Percentiles rank a stretch among this genome's conserved stretches.
phyloP scores from a whole-genome alignment of 2,888 invertebrate species.

The Shargacucullia verbasci region DNA sequence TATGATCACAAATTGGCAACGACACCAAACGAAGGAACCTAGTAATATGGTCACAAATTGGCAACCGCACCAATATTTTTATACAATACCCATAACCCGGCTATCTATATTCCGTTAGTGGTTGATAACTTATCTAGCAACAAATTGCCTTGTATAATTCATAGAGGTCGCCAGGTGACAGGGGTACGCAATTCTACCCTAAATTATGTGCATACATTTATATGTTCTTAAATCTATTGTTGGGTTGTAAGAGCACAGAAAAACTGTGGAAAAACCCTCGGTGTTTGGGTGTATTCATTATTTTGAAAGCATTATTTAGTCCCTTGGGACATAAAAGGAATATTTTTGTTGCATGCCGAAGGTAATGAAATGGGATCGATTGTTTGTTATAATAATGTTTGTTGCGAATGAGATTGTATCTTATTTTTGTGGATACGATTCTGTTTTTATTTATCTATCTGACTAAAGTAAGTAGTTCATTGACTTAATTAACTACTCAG shows the following conservation, averaged over 20 bases:
- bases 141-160: slow-evolving; percentile 82
- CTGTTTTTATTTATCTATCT: not conserved
- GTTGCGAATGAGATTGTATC: slow-evolving; percentile 18
- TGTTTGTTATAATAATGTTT: slow-evolving; percentile 35
- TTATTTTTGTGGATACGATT: slow-evolving; percentile 1
- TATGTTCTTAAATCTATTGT: slow-evolving; percentile 50
- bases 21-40: too few relatives aligned
- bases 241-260: slow-evolving; percentile 51
- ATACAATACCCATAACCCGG: slow-evolving; percentile 26
- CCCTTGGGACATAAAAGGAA: slow-evolving; percentile 54
- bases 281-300: slow-evolving; percentile 68
- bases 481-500: too few relatives aligned
- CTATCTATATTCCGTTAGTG: slow-evolving; percentile 62
- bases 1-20: slow-evolving; percentile 1
- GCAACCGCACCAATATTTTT: slow-evolving; percentile 19
- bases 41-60: slow-evolving; percentile 40
- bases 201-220: slow-evolving; percentile 77
- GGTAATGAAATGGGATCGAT: slow-evolving; percentile 52
- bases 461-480: too few relatives aligned
- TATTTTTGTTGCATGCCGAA: slow-evolving; percentile 39
- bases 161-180: slow-evolving; percentile 78
- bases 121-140: slow-evolving; percentile 75
- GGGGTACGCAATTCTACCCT: slow-evolving; percentile 69
- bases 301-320: slow-evolving; percentile 70
- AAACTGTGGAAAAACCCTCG: slow-evolving; percentile 60